A percentile compares a stretch with the other conserved stretches of the same genome.
These are phyloP conservation scores for Eulemur rufifrons DNA, from an alignment of 2,113 vertebrate species.

Conservation along the genomic window DNA sequence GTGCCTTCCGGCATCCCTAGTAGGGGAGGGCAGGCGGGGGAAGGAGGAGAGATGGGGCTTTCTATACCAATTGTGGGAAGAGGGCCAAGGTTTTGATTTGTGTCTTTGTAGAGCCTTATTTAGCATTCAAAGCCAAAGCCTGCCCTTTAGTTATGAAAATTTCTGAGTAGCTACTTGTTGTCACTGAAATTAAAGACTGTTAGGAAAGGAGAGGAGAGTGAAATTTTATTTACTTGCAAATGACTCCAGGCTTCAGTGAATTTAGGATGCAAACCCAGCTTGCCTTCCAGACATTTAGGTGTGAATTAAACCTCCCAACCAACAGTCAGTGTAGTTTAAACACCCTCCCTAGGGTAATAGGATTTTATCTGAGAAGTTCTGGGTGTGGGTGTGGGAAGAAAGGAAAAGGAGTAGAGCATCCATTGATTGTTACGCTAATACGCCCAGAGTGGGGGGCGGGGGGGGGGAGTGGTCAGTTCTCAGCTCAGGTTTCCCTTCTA, in stretches of 20 bases:
- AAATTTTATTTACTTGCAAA: slow-evolving; percentile 67
- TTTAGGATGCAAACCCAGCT: background rate
- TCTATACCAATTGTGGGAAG: background rate
- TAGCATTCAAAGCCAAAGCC: slow-evolving; percentile 35
- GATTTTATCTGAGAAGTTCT: background rate
- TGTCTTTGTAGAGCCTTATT: background rate
- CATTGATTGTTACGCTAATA: background rate
- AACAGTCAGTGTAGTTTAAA: background rate
- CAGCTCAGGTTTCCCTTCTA: background rate
- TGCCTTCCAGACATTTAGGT: background rate
- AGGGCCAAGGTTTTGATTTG: background rate
- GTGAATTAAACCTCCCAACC: slow-evolving; percentile 36
- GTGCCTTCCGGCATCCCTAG: background rate
- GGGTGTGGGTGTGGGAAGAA: background rate
- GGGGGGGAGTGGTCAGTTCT: background rate
- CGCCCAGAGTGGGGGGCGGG: background rate
- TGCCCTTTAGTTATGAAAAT: slow-evolving; percentile 45
- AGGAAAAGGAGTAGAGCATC: background rate
- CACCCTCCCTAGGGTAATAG: background rate
- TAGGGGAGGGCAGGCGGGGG: too few species aligned
- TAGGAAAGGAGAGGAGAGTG: slow-evolving; percentile 9
- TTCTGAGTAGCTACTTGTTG: background rate
- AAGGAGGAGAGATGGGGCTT: background rate
- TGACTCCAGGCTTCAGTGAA: background rate
- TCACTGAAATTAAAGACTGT: background rate